Base-by-base conservation (phyloP, 2,888 invertebrate species). In the Mallateleia sp. region DNA sequence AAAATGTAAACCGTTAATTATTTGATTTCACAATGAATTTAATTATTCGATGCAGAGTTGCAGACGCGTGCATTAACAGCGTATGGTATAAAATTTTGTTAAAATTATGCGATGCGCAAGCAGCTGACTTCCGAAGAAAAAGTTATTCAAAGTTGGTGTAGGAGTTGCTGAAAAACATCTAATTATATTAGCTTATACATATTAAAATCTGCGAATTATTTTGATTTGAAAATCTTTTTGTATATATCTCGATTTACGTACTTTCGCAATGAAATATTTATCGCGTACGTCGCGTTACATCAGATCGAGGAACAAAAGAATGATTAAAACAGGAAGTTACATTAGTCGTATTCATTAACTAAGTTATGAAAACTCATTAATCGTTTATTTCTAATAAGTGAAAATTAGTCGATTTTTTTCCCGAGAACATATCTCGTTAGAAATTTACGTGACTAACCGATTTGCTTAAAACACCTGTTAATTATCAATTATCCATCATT, bases 291-390 rank as follows among this genome's bases (percentile, higher is more conserved):
- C 18, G 52, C 1, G 52, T 87, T 87, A 62, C 82, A 56, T 87
- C 82, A 87, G 82, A 79, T 87, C 18, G 34, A 82, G 82, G 82
- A 87, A 87, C 86, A 87, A 87, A 82, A 52, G 86, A 82, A 79
- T 79, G 45, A 64, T 72, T 82, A 67, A 82, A 84, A 82, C 77
- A 67, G 75, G 82, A 89, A 88, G 85, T 89, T 88, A 78, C 84
- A 84, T 74, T 71, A 69, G 75, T 64, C 75, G 64, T 80, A 72
- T 88, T 87, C 85, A 83, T 87, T 88, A 87, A 69, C 54, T 34
- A 58, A 66, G 62, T 87, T 88, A 88, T 87, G 85, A 88, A 89
- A 88, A 82, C 74, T 67, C 85, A 88, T 87, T 87, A 85, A 87
- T 81, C 69, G 85, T 87, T 82, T 69, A 74, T 85, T 72, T 34